A percentile compares a stretch with the other conserved stretches of the same genome.
phyloP scores from a whole-genome alignment of 2,113 vertebrate species.

The Chionodraco myersi region DNA sequence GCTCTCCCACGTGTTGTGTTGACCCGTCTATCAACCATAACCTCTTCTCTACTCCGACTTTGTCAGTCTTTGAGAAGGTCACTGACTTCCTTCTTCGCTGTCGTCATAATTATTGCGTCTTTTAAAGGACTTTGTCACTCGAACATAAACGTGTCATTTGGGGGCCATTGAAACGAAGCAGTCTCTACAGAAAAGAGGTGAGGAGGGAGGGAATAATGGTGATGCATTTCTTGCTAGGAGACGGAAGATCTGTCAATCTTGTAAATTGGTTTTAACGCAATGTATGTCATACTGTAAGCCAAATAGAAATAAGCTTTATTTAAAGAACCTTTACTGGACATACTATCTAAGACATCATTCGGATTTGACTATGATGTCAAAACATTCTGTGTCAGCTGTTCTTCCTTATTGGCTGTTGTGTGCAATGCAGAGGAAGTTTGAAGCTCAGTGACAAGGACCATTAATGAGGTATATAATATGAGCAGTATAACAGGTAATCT shows the following conservation, averaged over 20 bases:
- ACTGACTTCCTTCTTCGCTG: background rate
- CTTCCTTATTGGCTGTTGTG: background rate
- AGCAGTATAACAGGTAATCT: constrained; percentile 63
- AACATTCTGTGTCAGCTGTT: constrained; percentile 10
- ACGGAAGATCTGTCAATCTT: background rate
- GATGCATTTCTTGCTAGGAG: background rate
- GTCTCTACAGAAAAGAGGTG: too few relatives aligned
- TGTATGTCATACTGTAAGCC: background rate
- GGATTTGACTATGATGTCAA: constrained; percentile 4
- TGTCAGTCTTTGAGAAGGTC: background rate
- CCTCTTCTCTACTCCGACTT: background rate
- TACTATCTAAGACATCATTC: background rate
- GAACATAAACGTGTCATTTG: constrained; percentile 22
- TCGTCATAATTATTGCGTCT: background rate
- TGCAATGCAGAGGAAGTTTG: constrained; percentile 16
- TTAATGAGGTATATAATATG: constrained; percentile 37
- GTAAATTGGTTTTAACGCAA: background rate
- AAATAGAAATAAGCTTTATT: constrained; percentile 6
- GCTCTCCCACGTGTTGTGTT: background rate
- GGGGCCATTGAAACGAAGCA: background rate
- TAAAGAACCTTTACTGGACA: background rate
- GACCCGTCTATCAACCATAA: background rate
- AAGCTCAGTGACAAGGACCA: constrained; percentile 41
- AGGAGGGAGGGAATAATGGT: background rate
- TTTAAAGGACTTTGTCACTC: background rate